Evolutionary conservation across 2,888 invertebrate genomes (phyloP).

Genomic region (Arrhopalites spinosus): DNA sequence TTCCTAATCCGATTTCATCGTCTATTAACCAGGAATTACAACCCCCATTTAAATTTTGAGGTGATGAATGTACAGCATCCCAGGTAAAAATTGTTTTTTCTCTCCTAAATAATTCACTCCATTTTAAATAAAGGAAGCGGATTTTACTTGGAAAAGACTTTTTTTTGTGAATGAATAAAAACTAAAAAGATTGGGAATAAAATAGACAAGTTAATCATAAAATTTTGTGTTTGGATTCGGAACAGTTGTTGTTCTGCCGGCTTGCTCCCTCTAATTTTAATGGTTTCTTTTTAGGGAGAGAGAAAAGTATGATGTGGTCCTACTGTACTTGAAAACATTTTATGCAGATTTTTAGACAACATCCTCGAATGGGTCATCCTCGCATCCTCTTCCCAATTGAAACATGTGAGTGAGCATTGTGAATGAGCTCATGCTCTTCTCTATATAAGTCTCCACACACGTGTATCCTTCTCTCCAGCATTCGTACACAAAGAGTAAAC

Average conservation of each 20-base stretch:
- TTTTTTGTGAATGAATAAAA: neutral
- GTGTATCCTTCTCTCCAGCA: too few species aligned
- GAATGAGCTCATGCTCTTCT: too few species aligned
- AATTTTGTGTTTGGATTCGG: neutral
- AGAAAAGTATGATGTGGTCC: neutral
- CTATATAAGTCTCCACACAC: too few species aligned
- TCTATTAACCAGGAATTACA: too few species aligned
- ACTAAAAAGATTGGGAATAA: too few species aligned
- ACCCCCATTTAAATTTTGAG: too few species aligned
- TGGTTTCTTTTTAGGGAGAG: slow-evolving; percentile 1
- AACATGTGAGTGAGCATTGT: too few species aligned
- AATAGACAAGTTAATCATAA: slow-evolving; percentile 6
- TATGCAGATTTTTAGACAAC: slow-evolving; percentile 3
- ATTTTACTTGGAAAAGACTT: neutral
- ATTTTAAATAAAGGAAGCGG: neutral
- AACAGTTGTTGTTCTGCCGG: slow-evolving; percentile 10
- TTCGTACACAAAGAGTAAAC: too few species aligned
- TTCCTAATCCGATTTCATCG: too few species aligned
- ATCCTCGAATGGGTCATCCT: neutral
- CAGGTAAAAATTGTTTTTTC: slow-evolving; percentile 7
- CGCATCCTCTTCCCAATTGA: too few species aligned
- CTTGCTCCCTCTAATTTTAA: slow-evolving; percentile 26
- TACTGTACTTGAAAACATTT: neutral
- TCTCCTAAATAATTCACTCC: too few species aligned
- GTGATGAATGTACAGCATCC: too few species aligned